Base-by-base conservation (phyloP, 2,113 vertebrate genomes). In the Entomyzon cyanotis region DNA sequence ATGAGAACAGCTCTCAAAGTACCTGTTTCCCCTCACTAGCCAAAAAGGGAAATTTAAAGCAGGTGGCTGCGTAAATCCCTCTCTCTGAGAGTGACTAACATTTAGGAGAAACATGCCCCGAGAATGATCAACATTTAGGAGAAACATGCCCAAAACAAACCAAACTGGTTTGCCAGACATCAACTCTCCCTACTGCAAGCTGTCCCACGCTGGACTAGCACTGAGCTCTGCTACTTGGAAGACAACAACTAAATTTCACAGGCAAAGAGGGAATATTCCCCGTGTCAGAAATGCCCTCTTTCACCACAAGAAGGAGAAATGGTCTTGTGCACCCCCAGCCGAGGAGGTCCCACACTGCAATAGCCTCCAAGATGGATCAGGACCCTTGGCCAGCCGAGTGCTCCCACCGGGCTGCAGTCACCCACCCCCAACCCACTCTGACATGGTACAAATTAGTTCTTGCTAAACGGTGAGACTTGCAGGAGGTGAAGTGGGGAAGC, bases 361-460 rank as follows among this genome's bases (percentile, higher is more conserved):
- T 0, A 58, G 12, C 15, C 24, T 42, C 58, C 67, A 44, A 12
- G 35, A 44, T 0, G 17, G 81, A 41, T 20, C 35, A 35, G 33
- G 53, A 76, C 21, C 64, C 35, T 28, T 56, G 0, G 0, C 12
- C 23, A 76, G 47, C 23, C 1, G 0, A 87, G 37, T 4, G 47
- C 35, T 86, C 53, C 2, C 1, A 6, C 2, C 58, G 7, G 37
- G 30, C 78, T 37, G 53, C 83, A 59, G 41, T 13, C 58, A 56
- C 33, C 16, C 55, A 44, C 3, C 11, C 10, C 17, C 16, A 82
- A 1, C 4, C 13, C 42, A 9, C 41, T 16, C 37, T 21, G 49
- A 42, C 28, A 27, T 49, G 2, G 50, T 1, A 42, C n/a, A 46
- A 79, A 19, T 44, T 27, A 28, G 3, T 47, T 50, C 55, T 46